Evolutionary conservation across 2,113 vertebrate genomes (phyloP), one percentile per base, ranked within the genome.

Genomic region (Cephalopterus ornatus): DNA sequence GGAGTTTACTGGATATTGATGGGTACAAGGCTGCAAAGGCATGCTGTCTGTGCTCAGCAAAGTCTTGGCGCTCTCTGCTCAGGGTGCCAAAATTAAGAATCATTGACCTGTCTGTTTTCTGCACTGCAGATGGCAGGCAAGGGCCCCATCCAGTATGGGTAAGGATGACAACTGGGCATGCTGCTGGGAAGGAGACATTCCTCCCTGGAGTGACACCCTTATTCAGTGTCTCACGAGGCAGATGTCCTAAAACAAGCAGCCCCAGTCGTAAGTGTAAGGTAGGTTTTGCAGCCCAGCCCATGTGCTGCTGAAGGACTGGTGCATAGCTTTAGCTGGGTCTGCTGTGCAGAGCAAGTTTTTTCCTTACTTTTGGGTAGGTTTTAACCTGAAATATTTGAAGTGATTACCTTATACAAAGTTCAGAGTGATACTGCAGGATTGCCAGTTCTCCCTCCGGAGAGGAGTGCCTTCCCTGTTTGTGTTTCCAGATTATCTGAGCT

Each of bases 261-360:
- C 61, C 67, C 1, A 2, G 41, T n/a, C 6, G 0, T 2, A 23
- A 24, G 32, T 17, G 9, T 26, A 21, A 72, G n/a, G 82, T 11
- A 2, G 15, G 1, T 47, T 62, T 70, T 93, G 28, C 63, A 77
- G 59, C n/a, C 58, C 27, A 49, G n/a, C 41, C n/a, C 66, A 4
- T 5, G 58, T 74, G 50, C 68, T 87, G 17, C 42, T 39, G 52
- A 58, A 35, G 41, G 26, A 9, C 56, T 41, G 22, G 35, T 71
- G 77, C 37, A 35, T 9, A 63, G 70, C 39, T 85, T 37, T 30
- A 46, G 30, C 67, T 85, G 65, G 14, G 4, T 49, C 37, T 62
- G 76, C n/a, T 88, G 20, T 32, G 56, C 35, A 39, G 41, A 58
- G 5, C 6, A 12, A 87, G 17, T 3, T 78, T 46, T 85, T 56